Base-by-base conservation (phyloP, 2,113 vertebrate species). In the Heliornis fulica region DNA sequence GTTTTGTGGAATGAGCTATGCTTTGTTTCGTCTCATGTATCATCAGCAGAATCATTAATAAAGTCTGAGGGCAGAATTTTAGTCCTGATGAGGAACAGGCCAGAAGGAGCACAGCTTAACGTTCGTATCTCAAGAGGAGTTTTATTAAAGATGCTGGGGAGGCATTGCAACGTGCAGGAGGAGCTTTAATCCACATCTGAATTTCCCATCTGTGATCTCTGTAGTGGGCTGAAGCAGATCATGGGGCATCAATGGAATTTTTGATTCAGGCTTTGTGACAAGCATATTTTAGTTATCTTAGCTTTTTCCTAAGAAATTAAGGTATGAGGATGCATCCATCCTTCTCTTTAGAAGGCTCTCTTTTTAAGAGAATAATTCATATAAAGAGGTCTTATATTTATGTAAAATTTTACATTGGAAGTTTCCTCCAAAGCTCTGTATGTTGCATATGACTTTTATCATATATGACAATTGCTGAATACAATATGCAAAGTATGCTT, bases 1-100 rank as follows among this genome's bases (percentile, higher is more conserved):
- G 17, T 71, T 95, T 88, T 85, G 38, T 74, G 65, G 76, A 83
- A 92, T 90, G 76, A 86, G n/a, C 32, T 93, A 28, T 92, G 80
- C 80, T 96, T 93, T 96, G 43, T 94, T 96, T 95, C 80, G 74
- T 90, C 88, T 89, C 68, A 22, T 87, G 50, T 93, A 63, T 75
- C 76, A 89, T 88, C 79, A 70, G 14, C n/a, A 68, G 83, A 80
- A 65, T 87, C 60, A 81, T 89, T 97, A 95, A 93, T 83, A 64
- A 46, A 75, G 13, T 87, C 72, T 81, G 64, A 95, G 53, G 48
- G 46, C 26, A 94, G 41, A 93, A 96, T 92, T 95, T 93, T 86
- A 56, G 26, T 92, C 75, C 34, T 82, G 71, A 77, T 88, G 72
- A 94, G 74, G 90, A 94, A 45, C 23, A 87, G 48, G 56, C 71